Base-by-base conservation (phyloP, 2,888 invertebrate species). In the Germaria angustata region DNA sequence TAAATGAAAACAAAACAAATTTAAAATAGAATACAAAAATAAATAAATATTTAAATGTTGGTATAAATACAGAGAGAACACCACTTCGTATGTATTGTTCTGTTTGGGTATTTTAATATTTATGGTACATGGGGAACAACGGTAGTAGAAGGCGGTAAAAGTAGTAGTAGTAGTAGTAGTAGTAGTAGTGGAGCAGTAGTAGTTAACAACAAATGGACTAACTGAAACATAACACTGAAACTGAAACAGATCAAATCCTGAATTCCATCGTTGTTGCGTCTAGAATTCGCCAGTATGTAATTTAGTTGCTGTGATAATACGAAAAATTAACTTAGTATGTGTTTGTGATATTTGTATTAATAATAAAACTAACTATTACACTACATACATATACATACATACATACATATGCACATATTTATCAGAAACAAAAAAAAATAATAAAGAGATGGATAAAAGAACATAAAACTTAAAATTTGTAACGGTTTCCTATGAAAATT, bases 281-380 rank as follows among this genome's bases (percentile, higher is more conserved):
- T 86, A 86, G 85, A 86, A 86, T 87, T 87, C 86, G 86, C 85
- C 87, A 87, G 79, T 71, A 71, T 71, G 86, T 86, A 87, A 87
- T 86, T 87, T 88, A 88, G 86, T 88, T 86, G 87, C 88, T 88
- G 88, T 87, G 87, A 87, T 88, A 86, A 87, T 87, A 88, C 86
- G 87, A 88, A 86, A 87, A 86, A 88, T 84, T 79, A 84, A 83
- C 84, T 82, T 82, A 82, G 82, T 82, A 79, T 79, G 82, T 82
- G 82, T 79, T 79, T 69, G 53, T 78, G 55, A 51, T 46, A 55
- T 73, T 55, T 75, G 32, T 41, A 59, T 36, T 63, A 71, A 59
- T 32, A 44, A 24, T 68, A 69, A 76, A 69, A 61, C 3, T 59
- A 66, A 63, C 49, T 57, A 20, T 44, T 32, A 36, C 22, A 55